Percentiles rank a stretch among this genome's conserved stretches.
Conservation (phyloP, 92 coral and sea anemone genomes). For the Actinernus sp. region DNA sequence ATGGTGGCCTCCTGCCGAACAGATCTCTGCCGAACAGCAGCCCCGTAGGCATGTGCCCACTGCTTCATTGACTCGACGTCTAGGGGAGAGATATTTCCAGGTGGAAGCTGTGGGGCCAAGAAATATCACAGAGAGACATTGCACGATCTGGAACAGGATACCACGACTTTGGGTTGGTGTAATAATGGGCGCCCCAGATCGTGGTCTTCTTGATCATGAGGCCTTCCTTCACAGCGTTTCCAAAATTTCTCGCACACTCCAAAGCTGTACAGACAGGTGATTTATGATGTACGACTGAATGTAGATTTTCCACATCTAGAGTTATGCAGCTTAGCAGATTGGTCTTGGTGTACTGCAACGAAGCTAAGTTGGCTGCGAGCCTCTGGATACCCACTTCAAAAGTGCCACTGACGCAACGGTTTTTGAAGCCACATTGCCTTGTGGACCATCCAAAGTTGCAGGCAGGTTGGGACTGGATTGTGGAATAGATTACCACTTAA, state of each 20-base stretch:
- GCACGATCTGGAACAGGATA: slow-evolving; percentile 34
- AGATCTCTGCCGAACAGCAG: slow-evolving; percentile 47
- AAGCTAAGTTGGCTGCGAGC: slow-evolving; percentile 5
- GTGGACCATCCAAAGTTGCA: slow-evolving; percentile 36
- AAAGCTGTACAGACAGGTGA: slow-evolving; percentile 31
- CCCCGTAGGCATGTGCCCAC: slow-evolving; percentile 57
- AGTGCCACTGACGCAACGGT: slow-evolving; percentile 36
- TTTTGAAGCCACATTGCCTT: slow-evolving; percentile 42
- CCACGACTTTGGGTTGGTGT: slow-evolving; percentile 44
- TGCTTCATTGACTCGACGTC: slow-evolving; percentile 28
- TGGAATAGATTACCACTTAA: too few relatives aligned
- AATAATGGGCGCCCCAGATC: slow-evolving; percentile 22
- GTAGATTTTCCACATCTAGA: slow-evolving; percentile 41
- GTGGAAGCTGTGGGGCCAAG: slow-evolving; percentile 6
- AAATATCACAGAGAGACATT: slow-evolving; percentile 24
- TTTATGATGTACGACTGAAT: slow-evolving; percentile 42
- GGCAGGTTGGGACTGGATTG: too few relatives aligned
- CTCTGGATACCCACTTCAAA: slow-evolving; percentile 28
- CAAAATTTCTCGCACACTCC: slow-evolving; percentile 44
- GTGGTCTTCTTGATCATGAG: slow-evolving; percentile 32
- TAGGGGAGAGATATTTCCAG: slow-evolving; percentile 16
- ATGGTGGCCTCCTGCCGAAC: slow-evolving; percentile 60
- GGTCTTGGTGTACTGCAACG: slow-evolving; percentile 5
- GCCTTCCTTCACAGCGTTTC: slow-evolving; percentile 28
- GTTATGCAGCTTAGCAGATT: slow-evolving; percentile 57